Evolutionary conservation across 2,797 vertebrate genomes (phyloP), one percentile per base, ranked within the genome.

Genomic region (Anniella stebbinsi): DNA sequence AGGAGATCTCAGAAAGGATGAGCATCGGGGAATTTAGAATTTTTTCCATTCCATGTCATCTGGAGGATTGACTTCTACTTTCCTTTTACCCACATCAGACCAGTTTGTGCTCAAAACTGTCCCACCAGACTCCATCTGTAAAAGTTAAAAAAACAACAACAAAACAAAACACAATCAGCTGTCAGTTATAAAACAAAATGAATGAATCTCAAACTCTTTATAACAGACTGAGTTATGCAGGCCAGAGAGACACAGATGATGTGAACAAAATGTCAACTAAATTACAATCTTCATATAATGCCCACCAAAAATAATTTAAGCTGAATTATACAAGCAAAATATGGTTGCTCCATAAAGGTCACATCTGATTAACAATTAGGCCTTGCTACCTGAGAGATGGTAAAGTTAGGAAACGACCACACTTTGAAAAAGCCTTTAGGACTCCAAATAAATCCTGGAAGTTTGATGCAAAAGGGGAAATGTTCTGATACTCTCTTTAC

Each of bases 101-200:
- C 99, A 99, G 96, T 99, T 99, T 95, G 99, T 99, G 97, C 99
- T 99, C 95, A 99, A 97, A 95, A 99, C 99, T 0, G 99, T 99
- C 57, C 99, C 99, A 88, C 98, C 98, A 25, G 99, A 99, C 97
- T 99, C 99, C 98, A 98, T 99, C 99, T 99, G 98, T 88, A 97
- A 98, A 3, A 87, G 17, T n/a, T 70, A 80, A 8, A 12, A 72
- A 36, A 18, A 84, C 5, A 45, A 45, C 45, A 45, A 12, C 0
- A 60, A 2, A 45, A 45, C 45, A 45, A 12, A 0, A 60, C 48
- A 36, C n/a, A 67, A 77, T 45, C 18, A 76, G 73, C 21, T 18
- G 0, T 57, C 33, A 51, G 4, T 36, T n/a, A 45, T 84, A 45
- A 8, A 82, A 23, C 77, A 0, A 88, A 4, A 10, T 6, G 12